Percentiles rank a stretch among this genome's conserved stretches.
These are phyloP conservation scores for Stichopus chloronotus DNA, from an alignment of 35 echinoderm and acorn worm genomes.

Conservation along the genomic window DNA sequence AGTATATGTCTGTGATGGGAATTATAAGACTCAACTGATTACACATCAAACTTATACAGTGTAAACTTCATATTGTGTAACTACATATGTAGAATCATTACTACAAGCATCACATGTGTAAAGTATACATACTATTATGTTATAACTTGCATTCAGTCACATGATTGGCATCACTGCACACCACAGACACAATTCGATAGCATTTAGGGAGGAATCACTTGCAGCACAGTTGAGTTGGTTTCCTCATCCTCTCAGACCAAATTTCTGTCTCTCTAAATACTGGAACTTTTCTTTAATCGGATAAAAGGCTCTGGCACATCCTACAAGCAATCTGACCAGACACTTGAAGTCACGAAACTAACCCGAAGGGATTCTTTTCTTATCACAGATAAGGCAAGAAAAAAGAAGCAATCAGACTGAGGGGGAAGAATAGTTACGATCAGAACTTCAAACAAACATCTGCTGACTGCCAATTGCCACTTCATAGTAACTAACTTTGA, in stretches of 20 bases:
- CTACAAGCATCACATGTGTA: too few species aligned
- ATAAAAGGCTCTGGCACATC: background rate
- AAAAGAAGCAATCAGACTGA: slow-evolving; percentile 26
- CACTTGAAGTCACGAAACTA: slow-evolving; percentile 3
- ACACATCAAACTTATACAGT: too few species aligned
- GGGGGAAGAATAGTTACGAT: background rate
- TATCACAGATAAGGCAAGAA: background rate
- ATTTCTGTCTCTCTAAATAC: background rate
- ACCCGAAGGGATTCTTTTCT: slow-evolving; percentile 26
- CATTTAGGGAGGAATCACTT: too few species aligned
- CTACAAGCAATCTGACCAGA: slow-evolving; percentile 13
- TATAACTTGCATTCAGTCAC: too few species aligned
- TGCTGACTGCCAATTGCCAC: slow-evolving; percentile 30
- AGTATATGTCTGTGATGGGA: too few species aligned
- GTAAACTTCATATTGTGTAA: too few species aligned
- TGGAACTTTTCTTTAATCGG: background rate
- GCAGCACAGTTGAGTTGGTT: too few species aligned
- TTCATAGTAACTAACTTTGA: background rate
- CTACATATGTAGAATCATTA: too few species aligned
- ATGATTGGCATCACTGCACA: too few species aligned
- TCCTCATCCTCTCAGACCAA: background rate
- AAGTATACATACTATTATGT: too few species aligned
- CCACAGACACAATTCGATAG: too few species aligned
- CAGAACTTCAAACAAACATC: background rate
- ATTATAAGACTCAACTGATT: too few species aligned